These are phyloP conservation scores for Acestrorhynchus altus DNA, from an alignment of 2,797 vertebrate species.

Conservation along the genomic window DNA sequence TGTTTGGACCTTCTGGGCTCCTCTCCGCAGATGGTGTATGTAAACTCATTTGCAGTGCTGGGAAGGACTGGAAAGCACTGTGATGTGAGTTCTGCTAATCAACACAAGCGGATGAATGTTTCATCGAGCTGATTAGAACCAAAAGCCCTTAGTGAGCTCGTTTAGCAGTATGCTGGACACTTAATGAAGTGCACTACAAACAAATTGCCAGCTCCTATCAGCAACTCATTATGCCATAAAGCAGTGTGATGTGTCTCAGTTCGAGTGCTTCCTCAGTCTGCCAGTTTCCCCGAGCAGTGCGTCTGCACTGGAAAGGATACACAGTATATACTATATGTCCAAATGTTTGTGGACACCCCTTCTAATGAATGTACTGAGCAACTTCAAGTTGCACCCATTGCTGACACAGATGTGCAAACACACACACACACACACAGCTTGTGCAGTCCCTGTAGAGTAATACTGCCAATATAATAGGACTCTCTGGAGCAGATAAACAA, in stretches of 20 bases:
- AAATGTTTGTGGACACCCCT: too few species aligned
- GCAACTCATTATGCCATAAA: not conserved
- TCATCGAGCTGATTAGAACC: slow-evolving; percentile 75
- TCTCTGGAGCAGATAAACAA: too few species aligned
- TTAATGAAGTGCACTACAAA: slow-evolving; percentile 7
- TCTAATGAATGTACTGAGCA: too few species aligned
- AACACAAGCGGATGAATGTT: slow-evolving; percentile 62
- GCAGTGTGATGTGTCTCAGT: not conserved
- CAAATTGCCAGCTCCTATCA: slow-evolving; percentile 6
- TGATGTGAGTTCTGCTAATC: slow-evolving; percentile 76
- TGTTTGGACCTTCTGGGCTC: slow-evolving; percentile 72
- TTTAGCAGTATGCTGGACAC: slow-evolving; percentile 8
- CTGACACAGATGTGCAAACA: too few species aligned
- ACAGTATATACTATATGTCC: too few species aligned
- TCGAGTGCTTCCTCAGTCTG: not conserved
- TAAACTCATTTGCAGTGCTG: slow-evolving; percentile 73
- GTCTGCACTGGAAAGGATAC: too few species aligned
- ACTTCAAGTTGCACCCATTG: too few species aligned
- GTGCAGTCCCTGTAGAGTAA: too few species aligned
- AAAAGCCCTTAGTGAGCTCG: slow-evolving; percentile 39
- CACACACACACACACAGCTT: too few species aligned
- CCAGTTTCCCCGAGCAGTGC: too few species aligned
- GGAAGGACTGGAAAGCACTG: slow-evolving; percentile 63
- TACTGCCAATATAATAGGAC: too few species aligned
- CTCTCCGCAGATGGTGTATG: slow-evolving; percentile 74